Evolutionary conservation across 2,113 vertebrate genomes (phyloP), one percentile per base, ranked within the genome.

Genomic region (Willisornis vidua): DNA sequence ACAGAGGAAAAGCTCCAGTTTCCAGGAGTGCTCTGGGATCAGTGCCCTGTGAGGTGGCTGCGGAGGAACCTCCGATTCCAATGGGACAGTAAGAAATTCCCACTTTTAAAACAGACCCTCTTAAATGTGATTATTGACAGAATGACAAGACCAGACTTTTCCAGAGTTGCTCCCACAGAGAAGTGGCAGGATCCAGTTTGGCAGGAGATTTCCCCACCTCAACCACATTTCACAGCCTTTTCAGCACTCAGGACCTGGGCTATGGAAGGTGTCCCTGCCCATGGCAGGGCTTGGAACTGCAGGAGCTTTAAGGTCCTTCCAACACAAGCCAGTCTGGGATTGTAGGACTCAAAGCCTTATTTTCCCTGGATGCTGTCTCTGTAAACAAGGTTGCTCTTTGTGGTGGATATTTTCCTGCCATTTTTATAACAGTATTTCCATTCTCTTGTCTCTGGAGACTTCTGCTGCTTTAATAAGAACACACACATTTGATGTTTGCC

Each of bases 401-500:
- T 72, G 48, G 17, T 84, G 41, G 15, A 35, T 45, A 49, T 84
- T 90, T 89, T 81, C 91, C 85, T 82, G 55, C 46, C n/a, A 19
- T 15, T 81, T 81, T 79, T 51, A 9, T 46, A 86, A 54, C 76
- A 66, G 55, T 37, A 65, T 95, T 93, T 95, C 94, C 91, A 75
- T 62, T 79, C 33, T 46, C 77, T 82, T 45, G 48, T 91, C 88
- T 85, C 88, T 8, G 31, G 93, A 95, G 66, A 43, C 7, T 89
- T 78, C 41, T 7, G 19, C 72, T 57, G 79, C 71, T 90, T 87
- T 57, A 49, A 52, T 19, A 57, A 68, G 92, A 59, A 76, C 14
- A 68, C 19, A 31, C 4, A 63, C 26, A 14, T 81, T 95, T 65
- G 25, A 7, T 58, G 59, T 84, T 71, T 93, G 68, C 25, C 12